Percentiles rank a stretch among this genome's conserved stretches.
Evolutionary conservation across 2,888 invertebrate species (phyloP).

Genomic region (Parnassius apollo): DNA sequence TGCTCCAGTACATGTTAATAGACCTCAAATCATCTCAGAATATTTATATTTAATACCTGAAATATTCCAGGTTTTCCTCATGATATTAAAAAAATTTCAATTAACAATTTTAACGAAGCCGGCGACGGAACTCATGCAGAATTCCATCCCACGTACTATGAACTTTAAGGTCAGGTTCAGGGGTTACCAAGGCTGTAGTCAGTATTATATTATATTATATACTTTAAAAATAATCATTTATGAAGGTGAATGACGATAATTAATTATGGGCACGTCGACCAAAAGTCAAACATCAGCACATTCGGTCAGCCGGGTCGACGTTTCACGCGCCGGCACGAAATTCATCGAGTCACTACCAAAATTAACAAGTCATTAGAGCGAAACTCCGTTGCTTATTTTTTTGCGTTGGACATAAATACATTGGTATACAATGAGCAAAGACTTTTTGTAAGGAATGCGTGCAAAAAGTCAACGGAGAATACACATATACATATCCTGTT

Average conservation of each 20-base stretch:
- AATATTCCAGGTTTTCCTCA: no score
- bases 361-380: conserved; percentile 72
- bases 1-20: no score
- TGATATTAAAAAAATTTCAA: no score
- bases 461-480: conserved; percentile 61
- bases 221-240: no score
- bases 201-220: no score
- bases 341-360: conserved; percentile 64
- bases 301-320: conserved; percentile 34
- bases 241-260: conserved; percentile 5
- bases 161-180: no score
- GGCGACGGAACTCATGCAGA: no score
- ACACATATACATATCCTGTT: conserved; percentile 58
- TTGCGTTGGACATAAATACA: conserved; percentile 62
- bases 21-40: no score
- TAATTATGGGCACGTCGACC: conserved; percentile 1
- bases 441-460: conserved; percentile 74
- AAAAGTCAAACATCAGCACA: conserved; percentile 11
- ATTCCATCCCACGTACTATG: no score
- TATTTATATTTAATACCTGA: no score
- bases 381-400: conserved; percentile 68
- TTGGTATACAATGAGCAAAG: conserved; percentile 57
- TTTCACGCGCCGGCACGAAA: conserved; percentile 56
- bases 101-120: no score
- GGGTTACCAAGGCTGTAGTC: no score